These are phyloP conservation scores for Dascyllus trimaculatus DNA, from an alignment of 2,113 vertebrate species.

Conservation along the genomic window DNA sequence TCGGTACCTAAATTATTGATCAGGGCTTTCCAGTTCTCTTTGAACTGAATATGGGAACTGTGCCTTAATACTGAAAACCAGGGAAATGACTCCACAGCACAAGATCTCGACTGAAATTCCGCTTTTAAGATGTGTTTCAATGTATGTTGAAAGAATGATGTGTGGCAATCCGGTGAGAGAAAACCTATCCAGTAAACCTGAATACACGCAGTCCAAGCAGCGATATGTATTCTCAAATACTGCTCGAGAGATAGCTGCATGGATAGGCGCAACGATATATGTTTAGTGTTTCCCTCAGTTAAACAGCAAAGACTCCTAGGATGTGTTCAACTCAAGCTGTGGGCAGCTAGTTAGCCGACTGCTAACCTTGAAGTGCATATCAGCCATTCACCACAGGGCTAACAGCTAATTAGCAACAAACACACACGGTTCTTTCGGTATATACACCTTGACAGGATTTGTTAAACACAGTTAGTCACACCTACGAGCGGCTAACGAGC, in stretches of 20 bases:
- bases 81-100: neutral
- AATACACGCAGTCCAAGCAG: neutral
- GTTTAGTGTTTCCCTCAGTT: neutral
- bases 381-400: neutral
- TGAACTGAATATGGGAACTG: neutral
- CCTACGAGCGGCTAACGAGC: neutral
- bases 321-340: conserved; percentile 3
- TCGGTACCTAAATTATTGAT: conserved; percentile 72
- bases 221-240: neutral
- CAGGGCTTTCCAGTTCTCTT: conserved; percentile 10
- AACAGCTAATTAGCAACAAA: neutral
- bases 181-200: neutral
- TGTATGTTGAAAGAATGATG: neutral
- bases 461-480: neutral
- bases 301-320: neutral
- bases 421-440: neutral
- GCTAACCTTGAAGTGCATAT: conserved; percentile 10
- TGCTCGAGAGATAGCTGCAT: neutral
- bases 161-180: neutral
- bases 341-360: conserved; percentile 33
- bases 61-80: neutral
- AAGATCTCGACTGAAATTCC: neutral
- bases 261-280: neutral
- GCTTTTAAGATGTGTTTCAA: neutral
- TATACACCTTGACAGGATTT: neutral